phyloP scores from a whole-genome alignment of 2,113 vertebrate genomes.

The Circaetus gallicus region DNA sequence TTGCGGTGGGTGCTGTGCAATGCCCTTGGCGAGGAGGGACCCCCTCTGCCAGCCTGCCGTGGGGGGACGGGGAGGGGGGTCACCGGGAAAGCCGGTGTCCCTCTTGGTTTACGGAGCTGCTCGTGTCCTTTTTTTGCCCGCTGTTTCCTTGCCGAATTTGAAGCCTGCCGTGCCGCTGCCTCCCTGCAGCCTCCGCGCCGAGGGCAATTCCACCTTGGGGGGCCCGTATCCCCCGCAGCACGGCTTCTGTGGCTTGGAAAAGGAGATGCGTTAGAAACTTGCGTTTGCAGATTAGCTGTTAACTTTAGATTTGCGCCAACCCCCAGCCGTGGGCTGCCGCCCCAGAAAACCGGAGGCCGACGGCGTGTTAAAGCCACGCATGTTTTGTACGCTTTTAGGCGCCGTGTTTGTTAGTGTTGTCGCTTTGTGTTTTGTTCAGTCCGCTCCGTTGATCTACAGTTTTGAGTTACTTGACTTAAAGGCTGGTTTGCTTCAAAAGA shows the following conservation, averaged over 20 bases:
- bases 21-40: not conserved
- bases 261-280: not conserved
- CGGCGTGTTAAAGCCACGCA: accelerated
- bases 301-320: not conserved
- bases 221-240: accelerated
- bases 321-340: not conserved
- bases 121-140: accelerated
- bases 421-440: not conserved
- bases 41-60: not conserved
- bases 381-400: accelerated
- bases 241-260: not conserved
- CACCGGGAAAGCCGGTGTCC: too few species aligned
- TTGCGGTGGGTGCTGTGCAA: not conserved
- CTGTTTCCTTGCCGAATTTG: accelerated
- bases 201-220: too few species aligned
- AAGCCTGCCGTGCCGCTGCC: not conserved
- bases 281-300: not conserved
- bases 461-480: not conserved
- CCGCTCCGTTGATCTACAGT: accelerated
- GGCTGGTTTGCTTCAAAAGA: not conserved
- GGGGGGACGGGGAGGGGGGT: accelerated
- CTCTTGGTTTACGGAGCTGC: not conserved
- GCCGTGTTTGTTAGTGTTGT: accelerated
- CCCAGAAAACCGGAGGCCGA: not conserved
- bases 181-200: not conserved